Evolutionary conservation across 37 sponge, comb jelly and placozoan genomes (phyloP).

Genomic region (Theonella swinhoei): DNA sequence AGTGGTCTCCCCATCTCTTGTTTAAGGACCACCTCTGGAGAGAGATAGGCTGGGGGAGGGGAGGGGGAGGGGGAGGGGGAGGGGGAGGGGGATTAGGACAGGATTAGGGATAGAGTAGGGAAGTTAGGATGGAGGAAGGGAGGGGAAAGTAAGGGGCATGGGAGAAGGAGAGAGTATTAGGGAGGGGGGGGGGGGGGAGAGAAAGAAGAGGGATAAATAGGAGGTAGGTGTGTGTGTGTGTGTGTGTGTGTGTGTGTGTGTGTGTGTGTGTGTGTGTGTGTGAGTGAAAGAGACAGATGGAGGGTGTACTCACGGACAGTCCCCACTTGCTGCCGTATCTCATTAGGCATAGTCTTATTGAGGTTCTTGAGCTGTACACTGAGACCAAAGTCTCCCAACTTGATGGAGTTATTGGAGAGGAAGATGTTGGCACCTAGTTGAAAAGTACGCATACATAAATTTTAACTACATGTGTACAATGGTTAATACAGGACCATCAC

Average conservation of each 20-base stretch:
- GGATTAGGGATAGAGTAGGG: background rate
- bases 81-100: constrained; percentile 11
- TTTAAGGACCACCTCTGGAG: constrained; percentile 77
- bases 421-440: constrained; percentile 84
- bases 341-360: constrained; percentile 43
- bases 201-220: too few relatives aligned
- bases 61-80: background rate
- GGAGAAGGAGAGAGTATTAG: background rate
- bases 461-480: too few relatives aligned
- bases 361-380: constrained; percentile 77
- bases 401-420: constrained; percentile 70
- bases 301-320: constrained; percentile 65
- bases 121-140: background rate
- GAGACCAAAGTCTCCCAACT: constrained; percentile 89
- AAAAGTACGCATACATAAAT: background rate
- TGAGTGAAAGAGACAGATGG: too few relatives aligned
- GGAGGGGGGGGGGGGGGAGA: background rate
- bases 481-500: too few relatives aligned
- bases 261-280: too few relatives aligned
- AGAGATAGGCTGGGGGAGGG: constrained; percentile 71
- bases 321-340: constrained; percentile 54
- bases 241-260: too few relatives aligned
- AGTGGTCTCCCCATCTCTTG: constrained; percentile 69
- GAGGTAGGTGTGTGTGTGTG: too few relatives aligned
- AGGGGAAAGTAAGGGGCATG: background rate